These are phyloP conservation scores for Temnopleurus reevesii DNA, from an alignment of 53 echinoderm and acorn worm genomes.

Conservation along the genomic window DNA sequence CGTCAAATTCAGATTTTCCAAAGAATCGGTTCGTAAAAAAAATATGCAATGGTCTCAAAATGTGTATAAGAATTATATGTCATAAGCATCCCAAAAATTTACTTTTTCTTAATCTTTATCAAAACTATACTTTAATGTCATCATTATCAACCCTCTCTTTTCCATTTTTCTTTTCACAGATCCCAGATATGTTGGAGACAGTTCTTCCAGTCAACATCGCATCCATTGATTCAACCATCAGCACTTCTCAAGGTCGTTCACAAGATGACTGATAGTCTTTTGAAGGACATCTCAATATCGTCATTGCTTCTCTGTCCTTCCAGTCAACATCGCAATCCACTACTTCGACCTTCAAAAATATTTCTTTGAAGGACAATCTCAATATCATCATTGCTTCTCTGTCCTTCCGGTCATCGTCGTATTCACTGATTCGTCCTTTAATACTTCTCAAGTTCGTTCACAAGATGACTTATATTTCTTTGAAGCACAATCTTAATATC, in stretches of 20 bases:
- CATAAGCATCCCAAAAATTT: not conserved
- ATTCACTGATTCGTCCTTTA: not conserved
- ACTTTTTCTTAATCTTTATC: no score
- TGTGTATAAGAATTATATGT: no score
- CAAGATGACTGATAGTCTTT: not conserved
- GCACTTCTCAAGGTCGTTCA: not conserved
- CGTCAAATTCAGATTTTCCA: not conserved
- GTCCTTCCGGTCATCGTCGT: not conserved
- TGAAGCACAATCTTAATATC: not conserved
- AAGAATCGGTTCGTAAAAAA: no score
- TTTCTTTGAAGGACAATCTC: not conserved
- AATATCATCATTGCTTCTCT: not conserved
- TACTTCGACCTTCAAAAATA: no score
- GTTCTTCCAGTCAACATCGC: conserved; percentile 48
- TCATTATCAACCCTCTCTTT: not conserved
- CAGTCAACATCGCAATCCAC: no score
- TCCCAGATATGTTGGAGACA: conserved; percentile 35
- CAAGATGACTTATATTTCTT: not conserved
- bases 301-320: not conserved
- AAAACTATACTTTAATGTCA: not conserved
- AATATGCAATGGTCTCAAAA: no score
- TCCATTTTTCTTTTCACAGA: conserved; percentile 3
- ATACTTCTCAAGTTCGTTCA: not conserved
- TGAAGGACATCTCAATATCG: not conserved
- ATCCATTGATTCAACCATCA: conserved; percentile 15